phyloP scores from a whole-genome alignment of 2,113 vertebrate species.

The Poeciliopsis occidentalis region DNA sequence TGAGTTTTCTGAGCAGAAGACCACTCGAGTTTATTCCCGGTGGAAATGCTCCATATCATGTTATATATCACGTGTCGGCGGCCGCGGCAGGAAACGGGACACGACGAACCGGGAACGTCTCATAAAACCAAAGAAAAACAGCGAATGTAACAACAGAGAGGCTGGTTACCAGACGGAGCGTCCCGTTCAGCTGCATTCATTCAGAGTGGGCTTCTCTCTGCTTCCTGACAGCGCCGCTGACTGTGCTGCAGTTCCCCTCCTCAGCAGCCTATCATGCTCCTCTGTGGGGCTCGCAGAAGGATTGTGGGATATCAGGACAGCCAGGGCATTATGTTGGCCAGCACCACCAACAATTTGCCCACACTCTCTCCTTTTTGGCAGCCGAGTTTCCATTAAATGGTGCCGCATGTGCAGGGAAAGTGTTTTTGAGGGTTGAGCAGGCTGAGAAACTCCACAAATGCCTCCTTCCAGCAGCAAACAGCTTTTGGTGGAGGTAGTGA shows the following conservation, averaged over 20 bases:
- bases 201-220: conserved; percentile 57
- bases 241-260: conserved; percentile 63
- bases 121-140: background rate
- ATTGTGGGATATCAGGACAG: conserved; percentile 74
- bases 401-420: background rate
- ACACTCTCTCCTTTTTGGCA: background rate
- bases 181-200: conserved; percentile 53
- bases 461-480: background rate
- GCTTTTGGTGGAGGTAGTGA: background rate
- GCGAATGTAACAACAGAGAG: background rate
- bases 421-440: background rate
- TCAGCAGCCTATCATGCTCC: conserved; percentile 63
- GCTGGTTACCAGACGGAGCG: conserved; percentile 61
- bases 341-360: conserved; percentile 6
- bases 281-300: conserved; percentile 40
- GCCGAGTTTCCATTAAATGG: background rate
- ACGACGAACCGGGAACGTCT: background rate
- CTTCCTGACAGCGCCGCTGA: conserved; percentile 71
- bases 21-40: conserved; percentile 27
- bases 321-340: conserved; percentile 54
- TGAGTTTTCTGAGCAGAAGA: conserved; percentile 3
- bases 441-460: no score
- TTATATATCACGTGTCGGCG: conserved; percentile 36
- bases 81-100: background rate
- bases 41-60: conserved; percentile 1